Base-by-base conservation (phyloP, 2,113 vertebrate genomes). In the Rattus rattus region DNA sequence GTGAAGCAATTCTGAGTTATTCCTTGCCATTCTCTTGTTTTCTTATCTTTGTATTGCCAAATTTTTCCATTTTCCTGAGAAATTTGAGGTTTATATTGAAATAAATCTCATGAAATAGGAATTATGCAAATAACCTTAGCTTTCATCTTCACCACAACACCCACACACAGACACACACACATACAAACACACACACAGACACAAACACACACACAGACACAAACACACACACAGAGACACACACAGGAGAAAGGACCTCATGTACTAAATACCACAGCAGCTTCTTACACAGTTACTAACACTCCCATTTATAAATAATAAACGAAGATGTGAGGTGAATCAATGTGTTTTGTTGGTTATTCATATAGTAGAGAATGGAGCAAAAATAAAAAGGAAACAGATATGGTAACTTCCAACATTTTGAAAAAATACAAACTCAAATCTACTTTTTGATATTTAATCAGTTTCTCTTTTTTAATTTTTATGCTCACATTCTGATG, bases 51-150 rank as follows among this genome's bases (percentile, higher is more conserved):
- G 5, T 14, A 69, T 22, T 56, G 33, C 39, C 80, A 77, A 26
- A 83, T 56, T 39, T 83, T 5, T 6, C 19, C 36, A 52, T 39
- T 39, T 39, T 39, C 70, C 7, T 91, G 39, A 49, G 22, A 72
- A 89, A 96, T 54, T 36, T 87, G 69, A 97, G 47, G 12, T 1
- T 54, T 87, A 56, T 47, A 56, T 79, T 26, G 7, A 87, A 90
- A 93, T 0, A 13, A 67, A 61, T 63, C 36, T 87, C 12, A 2
- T n/a, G 2, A 17, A 76, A 7, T 67, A 43, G 24, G 1, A 56
- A 91, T 86, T 94, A 9, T 17, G 4, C 36, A 54, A 4, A 6
- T 69, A 0, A n/a, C 36, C 9, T 86, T 28, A 47, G 10, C 12
- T 72, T 86, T 81, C 11, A 83, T 0, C 69, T 2, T 6, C 43